Conservation (phyloP, 2,888 invertebrate species). For the Thymelicus sylvestris region DNA sequence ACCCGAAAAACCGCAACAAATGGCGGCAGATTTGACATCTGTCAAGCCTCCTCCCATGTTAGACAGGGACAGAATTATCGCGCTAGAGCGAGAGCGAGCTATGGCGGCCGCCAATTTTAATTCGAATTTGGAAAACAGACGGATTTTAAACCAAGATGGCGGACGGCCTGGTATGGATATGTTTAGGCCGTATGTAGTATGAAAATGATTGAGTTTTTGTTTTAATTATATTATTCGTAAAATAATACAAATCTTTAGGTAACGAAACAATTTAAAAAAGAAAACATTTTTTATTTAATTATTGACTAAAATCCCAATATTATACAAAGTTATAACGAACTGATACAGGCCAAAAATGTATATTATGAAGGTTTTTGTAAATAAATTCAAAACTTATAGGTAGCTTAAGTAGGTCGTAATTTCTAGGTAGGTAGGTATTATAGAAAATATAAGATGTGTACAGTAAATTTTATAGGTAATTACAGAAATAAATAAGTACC, state of each 20-base stretch:
- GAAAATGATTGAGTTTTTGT: conserved; percentile 58
- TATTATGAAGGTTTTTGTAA: conserved; percentile 14
- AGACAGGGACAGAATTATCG: conserved; percentile 80
- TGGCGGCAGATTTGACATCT: conserved; percentile 77
- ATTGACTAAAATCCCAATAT: not conserved
- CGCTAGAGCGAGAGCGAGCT: conserved; percentile 75
- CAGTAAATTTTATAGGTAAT: conserved; percentile 15
- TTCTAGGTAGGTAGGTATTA: not conserved
- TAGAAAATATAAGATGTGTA: conserved; percentile 27
- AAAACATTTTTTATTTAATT: not conserved
- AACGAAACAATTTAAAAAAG: not conserved
- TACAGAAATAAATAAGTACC: not conserved
- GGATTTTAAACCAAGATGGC: conserved; percentile 77
- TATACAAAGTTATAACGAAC: conserved; percentile 40
- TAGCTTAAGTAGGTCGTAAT: not conserved
- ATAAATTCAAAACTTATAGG: not conserved
- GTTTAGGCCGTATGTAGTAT: conserved; percentile 84
- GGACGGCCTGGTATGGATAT: conserved; percentile 71
- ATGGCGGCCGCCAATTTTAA: conserved; percentile 81
- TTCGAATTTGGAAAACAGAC: conserved; percentile 80
- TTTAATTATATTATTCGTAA: not conserved
- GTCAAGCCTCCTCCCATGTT: conserved; percentile 75
- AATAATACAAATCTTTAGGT: not conserved
- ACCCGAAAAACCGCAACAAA: conserved; percentile 63
- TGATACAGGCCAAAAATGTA: conserved; percentile 55